These are phyloP conservation scores for Abramis brama DNA, from an alignment of 2,113 vertebrate genomes.

Conservation along the genomic window DNA sequence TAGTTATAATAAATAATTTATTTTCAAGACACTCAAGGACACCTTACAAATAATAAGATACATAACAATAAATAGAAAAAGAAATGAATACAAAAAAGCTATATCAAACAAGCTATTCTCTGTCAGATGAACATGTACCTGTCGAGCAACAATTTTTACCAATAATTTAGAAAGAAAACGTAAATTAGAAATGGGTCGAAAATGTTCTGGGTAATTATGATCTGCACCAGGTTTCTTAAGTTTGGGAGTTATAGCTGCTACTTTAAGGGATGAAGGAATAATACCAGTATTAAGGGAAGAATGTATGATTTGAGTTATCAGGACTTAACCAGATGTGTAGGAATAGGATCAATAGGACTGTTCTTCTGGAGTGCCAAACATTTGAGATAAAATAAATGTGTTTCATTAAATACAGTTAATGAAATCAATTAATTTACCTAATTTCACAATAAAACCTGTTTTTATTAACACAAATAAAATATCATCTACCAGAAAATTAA, in stretches of 20 bases:
- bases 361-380: not conserved
- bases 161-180: not conserved
- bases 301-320: too few species aligned
- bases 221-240: too few species aligned
- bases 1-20: not conserved
- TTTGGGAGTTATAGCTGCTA: too few species aligned
- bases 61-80: too few species aligned
- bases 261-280: too few species aligned
- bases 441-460: not conserved
- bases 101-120: not conserved
- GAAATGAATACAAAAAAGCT: too few species aligned
- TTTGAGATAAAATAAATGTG: not conserved
- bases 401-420: not conserved
- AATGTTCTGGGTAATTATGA: too few species aligned
- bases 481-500: not conserved
- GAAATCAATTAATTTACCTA: not conserved
- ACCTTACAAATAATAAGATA: too few species aligned
- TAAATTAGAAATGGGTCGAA: not conserved
- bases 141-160: not conserved
- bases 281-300: too few species aligned
- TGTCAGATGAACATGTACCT: not conserved
- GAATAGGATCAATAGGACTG: too few species aligned
- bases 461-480: not conserved
- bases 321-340: too few species aligned
- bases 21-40: too few species aligned